Percentiles rank a stretch among this genome's conserved stretches.
Conservation (phyloP, 2,797 vertebrate species). For the Diplodus sargus region DNA sequence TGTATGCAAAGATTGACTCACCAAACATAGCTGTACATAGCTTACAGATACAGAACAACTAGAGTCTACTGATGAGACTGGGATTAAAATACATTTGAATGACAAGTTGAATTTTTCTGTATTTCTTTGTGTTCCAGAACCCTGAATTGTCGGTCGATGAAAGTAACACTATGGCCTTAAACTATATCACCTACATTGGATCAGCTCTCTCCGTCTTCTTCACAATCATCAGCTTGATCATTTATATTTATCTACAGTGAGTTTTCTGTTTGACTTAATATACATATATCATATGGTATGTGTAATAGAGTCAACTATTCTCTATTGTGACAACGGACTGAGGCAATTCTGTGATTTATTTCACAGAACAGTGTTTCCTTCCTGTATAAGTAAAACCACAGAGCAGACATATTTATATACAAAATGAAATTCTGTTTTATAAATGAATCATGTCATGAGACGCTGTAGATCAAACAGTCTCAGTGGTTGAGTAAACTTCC, state of each 20-base stretch:
- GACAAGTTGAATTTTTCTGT: background rate
- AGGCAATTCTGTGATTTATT: background rate
- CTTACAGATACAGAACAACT: too few relatives aligned
- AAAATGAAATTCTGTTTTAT: too few relatives aligned
- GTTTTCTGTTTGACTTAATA: constrained; percentile 29
- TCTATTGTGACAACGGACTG: background rate
- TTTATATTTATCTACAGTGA: constrained; percentile 77
- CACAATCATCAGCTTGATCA: constrained; percentile 70
- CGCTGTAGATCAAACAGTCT: background rate
- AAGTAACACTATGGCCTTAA: constrained; percentile 46
- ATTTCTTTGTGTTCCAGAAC: constrained; percentile 61
- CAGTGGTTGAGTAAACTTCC: background rate
- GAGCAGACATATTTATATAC: background rate
- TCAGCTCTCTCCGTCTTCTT: constrained; percentile 78
- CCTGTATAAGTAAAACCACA: background rate
- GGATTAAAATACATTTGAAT: background rate
- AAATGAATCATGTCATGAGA: too few relatives aligned
- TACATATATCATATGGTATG: background rate
- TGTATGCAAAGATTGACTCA: too few relatives aligned
- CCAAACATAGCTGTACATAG: too few relatives aligned
- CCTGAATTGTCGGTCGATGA: constrained; percentile 51
- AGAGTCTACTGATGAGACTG: background rate
- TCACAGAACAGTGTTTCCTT: background rate
- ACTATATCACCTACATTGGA: constrained; percentile 79
- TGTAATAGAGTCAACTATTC: background rate